Percentiles rank a stretch among this genome's conserved stretches.
Evolutionary conservation across 2,888 invertebrate genomes (phyloP).

Genomic region (Chromoteleia sp.): DNA sequence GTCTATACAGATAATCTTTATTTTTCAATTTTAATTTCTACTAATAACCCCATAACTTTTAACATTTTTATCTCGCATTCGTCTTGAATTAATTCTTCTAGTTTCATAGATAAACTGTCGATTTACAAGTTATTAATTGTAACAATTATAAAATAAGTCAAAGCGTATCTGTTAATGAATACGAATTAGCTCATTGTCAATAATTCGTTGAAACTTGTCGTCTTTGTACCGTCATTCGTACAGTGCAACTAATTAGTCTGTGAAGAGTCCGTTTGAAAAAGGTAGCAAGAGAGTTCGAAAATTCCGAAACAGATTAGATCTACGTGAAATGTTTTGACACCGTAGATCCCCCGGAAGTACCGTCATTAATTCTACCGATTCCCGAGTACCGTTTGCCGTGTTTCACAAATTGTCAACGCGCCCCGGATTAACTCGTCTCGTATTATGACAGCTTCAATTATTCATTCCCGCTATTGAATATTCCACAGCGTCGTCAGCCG

Average conservation of each 20-base stretch:
- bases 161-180: too few species aligned
- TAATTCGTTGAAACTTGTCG: neutral
- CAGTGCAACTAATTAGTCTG: neutral
- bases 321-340: constrained; percentile 51
- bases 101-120: too few species aligned
- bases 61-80: too few species aligned
- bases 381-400: constrained; percentile 40
- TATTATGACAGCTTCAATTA: constrained; percentile 30
- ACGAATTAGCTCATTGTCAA: too few species aligned
- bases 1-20: too few species aligned
- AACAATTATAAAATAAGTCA: too few species aligned
- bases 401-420: constrained; percentile 41
- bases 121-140: too few species aligned
- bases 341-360: constrained; percentile 24
- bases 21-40: too few species aligned
- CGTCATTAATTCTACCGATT: constrained; percentile 48
- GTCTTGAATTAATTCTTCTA: too few species aligned
- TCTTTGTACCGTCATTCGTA: too few species aligned
- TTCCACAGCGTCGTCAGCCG: neutral
- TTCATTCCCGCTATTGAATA: constrained; percentile 7
- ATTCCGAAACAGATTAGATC: constrained; percentile 5
- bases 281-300: constrained; percentile 5
- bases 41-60: too few species aligned
- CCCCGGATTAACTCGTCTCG: constrained; percentile 40
- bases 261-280: neutral